Evolutionary conservation across 2,113 vertebrate genomes (phyloP).

Genomic region (Chauna torquata): DNA sequence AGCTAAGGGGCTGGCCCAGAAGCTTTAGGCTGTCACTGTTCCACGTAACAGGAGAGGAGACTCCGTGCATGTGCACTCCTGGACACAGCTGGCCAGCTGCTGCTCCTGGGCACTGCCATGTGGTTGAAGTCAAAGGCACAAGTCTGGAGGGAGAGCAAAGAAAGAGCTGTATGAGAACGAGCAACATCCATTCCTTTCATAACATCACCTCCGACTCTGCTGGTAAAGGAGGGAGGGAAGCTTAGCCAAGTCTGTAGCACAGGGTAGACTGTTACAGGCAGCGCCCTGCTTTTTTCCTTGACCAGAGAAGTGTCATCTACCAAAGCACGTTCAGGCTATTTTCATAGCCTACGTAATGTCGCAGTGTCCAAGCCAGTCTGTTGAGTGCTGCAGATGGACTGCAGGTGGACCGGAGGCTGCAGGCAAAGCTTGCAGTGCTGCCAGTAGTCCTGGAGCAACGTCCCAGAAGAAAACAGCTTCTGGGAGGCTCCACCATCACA

Average conservation of each 20-base stretch:
- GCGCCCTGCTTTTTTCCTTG: neutral
- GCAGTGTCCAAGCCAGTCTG: neutral
- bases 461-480: neutral
- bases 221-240: neutral
- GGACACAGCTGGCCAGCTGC: conserved; percentile 11
- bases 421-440: neutral
- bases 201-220: neutral
- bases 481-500: neutral
- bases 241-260: neutral
- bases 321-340: neutral
- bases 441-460: neutral
- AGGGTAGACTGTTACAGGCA: neutral
- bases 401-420: rapidly evolving
- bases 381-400: neutral
- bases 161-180: neutral
- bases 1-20: neutral
- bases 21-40: neutral
- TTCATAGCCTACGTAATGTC: neutral
- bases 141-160: neutral
- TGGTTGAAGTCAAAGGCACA: neutral
- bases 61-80: neutral
- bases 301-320: neutral
- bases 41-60: neutral
- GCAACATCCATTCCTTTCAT: neutral
- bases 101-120: neutral